Conservation (phyloP, 2,888 invertebrate genomes). For the Drosophila anomelani region DNA sequence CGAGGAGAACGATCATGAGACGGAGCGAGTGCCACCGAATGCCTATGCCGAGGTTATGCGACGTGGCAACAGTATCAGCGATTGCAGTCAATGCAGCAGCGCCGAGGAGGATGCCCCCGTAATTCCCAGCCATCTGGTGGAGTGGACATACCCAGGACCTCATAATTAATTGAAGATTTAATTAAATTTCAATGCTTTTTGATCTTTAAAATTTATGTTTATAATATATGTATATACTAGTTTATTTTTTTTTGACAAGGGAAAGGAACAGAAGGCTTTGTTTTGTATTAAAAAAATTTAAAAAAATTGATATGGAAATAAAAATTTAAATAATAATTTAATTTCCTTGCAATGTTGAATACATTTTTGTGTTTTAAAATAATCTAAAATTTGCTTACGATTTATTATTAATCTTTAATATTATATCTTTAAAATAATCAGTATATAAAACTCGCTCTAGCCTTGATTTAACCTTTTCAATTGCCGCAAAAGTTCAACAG, state of each 20-base stretch:
- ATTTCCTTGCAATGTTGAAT: not conserved
- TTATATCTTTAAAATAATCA: not conserved
- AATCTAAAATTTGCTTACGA: not conserved
- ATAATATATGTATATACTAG: no score
- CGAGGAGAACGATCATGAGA: slow-evolving; percentile 17
- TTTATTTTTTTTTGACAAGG: no score
- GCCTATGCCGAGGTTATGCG: slow-evolving; percentile 19
- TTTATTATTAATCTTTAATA: no score
- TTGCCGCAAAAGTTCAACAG: not conserved
- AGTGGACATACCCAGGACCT: slow-evolving; percentile 31
- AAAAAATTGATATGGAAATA: not conserved
- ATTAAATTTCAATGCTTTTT: not conserved
- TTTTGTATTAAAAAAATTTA: not conserved
- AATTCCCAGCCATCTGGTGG: slow-evolving; percentile 10
- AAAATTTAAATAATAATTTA: not conserved
- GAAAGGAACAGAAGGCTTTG: not conserved
- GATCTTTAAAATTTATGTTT: not conserved
- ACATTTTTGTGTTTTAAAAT: not conserved
- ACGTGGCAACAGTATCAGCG: slow-evolving; percentile 66
- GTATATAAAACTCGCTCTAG: not conserved
- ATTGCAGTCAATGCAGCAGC: slow-evolving; percentile 62
- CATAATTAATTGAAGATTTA: not conserved
- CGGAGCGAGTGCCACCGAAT: not conserved
- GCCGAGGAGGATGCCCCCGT: slow-evolving; percentile 40
- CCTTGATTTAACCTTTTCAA: not conserved